Evolutionary conservation across 2,113 vertebrate genomes (phyloP).

Genomic region (Esox niger): DNA sequence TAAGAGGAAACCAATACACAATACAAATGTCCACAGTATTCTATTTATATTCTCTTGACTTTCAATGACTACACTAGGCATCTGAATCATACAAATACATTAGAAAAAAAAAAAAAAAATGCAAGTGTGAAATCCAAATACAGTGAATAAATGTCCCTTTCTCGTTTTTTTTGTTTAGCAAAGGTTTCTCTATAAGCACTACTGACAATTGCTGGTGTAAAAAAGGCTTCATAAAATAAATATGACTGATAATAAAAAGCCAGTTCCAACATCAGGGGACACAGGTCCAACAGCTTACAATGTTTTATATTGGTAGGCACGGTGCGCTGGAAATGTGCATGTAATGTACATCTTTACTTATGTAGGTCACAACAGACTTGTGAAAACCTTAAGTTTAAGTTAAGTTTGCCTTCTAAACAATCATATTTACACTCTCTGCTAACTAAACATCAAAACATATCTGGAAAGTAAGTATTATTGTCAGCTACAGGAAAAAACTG

Average conservation of each 20-base stretch:
- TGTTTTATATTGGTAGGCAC: slow-evolving; percentile 29
- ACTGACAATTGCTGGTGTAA: too few relatives aligned
- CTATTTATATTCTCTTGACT: too few relatives aligned
- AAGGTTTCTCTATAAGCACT: too few relatives aligned
- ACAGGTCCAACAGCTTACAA: slow-evolving; percentile 46
- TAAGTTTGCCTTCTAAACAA: slow-evolving; percentile 20
- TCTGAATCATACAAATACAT: background rate
- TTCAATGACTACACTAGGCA: too few relatives aligned
- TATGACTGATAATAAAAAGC: too few relatives aligned
- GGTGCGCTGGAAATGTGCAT: slow-evolving; percentile 39
- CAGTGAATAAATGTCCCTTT: too few relatives aligned
- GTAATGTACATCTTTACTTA: slow-evolving; percentile 54
- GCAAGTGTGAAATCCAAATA: too few relatives aligned
- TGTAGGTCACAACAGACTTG: slow-evolving; percentile 49
- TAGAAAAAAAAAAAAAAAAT: background rate
- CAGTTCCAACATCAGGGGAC: slow-evolving; percentile 46
- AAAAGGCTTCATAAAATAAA: too few relatives aligned
- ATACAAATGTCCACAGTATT: background rate
- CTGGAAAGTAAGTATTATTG: too few relatives aligned
- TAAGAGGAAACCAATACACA: background rate
- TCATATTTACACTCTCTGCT: background rate
- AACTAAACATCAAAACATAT: too few relatives aligned
- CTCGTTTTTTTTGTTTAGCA: background rate
- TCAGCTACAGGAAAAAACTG: too few relatives aligned
- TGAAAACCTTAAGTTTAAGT: slow-evolving; percentile 43